Conservation (phyloP, 2,888 invertebrate species). For the Antitype chi region DNA sequence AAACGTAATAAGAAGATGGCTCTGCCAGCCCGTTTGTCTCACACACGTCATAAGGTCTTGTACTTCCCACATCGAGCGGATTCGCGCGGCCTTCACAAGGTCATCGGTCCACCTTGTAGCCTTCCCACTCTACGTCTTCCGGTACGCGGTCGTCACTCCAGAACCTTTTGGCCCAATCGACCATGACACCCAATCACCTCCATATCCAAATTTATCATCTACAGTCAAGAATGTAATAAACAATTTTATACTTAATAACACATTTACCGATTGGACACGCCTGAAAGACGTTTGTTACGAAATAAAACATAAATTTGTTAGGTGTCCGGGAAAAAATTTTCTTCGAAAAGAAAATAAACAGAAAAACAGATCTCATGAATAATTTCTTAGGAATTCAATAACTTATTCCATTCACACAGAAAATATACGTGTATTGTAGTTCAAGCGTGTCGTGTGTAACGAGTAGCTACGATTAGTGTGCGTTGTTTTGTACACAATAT, state of each 20-base stretch:
- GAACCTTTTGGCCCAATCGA: no score
- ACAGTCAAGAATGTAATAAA: not conserved
- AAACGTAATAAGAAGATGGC: no score
- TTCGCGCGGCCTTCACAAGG: no score
- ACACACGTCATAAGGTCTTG: no score
- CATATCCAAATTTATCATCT: no score
- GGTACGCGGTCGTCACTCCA: no score
- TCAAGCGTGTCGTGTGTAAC: not conserved
- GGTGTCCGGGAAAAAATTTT: not conserved
- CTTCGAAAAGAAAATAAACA: slow-evolving; percentile 6
- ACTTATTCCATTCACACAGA: slow-evolving; percentile 11
- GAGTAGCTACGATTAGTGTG: not conserved
- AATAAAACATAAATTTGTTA: not conserved
- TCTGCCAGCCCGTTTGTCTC: no score
- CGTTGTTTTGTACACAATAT: not conserved
- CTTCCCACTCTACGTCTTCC: no score
- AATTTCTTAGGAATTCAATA: slow-evolving; percentile 25
- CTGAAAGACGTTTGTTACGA: not conserved
- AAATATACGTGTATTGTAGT: slow-evolving; percentile 10
- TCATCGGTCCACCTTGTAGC: no score
- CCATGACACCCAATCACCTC: no score
- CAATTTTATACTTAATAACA: not conserved
- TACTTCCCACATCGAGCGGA: no score
- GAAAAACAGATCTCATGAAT: slow-evolving; percentile 19
- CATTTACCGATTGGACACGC: not conserved